Evolutionary conservation across 2,113 vertebrate genomes (phyloP), one percentile per base, ranked within the genome.

Genomic region (Aplodontia rufa): DNA sequence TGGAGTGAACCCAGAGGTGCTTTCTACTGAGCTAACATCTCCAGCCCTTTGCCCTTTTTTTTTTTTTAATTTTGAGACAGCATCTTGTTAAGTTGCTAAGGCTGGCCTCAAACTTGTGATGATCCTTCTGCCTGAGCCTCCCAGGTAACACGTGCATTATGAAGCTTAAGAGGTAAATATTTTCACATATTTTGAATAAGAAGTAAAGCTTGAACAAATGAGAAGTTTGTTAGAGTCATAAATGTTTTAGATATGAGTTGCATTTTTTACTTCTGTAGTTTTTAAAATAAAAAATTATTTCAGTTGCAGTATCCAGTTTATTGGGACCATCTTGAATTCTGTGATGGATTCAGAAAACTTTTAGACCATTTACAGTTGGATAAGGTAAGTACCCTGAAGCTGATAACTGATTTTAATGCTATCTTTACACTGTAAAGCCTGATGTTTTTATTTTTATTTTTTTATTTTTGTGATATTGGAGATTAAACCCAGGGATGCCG

Each of bases 271-370:
- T 72, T 66, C 72, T 40, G 62, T 2, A 26, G 28, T 49, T 88
- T 88, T 55, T 69, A 75, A 91, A 93, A 86, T 87, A 91, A 94
- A 78, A 94, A 12, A 3, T 0, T 58, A 6, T 96, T 97, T 93
- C 97, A 99, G 99, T 98, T 99, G 95, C 99, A 99, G 98, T 99
- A 99, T 98, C 99, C 99, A 0, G 99, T 99, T 80, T 99, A 99
- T 97, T 99, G 99, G 99, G 99, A 99, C 96, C 99, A 99, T 64
- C 98, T 99, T 58, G 99, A 99, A 98, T 99, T 99, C 98, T 99
- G 99, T 96, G 99, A 99, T 81, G 99, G 99, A 96, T 99, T 99
- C 98, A 98, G 99, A 96, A 99, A 99, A 97, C 99, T 99, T 85
- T 98, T 99, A 60, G 99, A 99, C 96, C 99, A 99, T 96, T 98